Percentiles rank a stretch among this genome's conserved stretches.
Conservation (phyloP, 2,797 vertebrate genomes). For the Tokudaia tokunoshimensis region DNA sequence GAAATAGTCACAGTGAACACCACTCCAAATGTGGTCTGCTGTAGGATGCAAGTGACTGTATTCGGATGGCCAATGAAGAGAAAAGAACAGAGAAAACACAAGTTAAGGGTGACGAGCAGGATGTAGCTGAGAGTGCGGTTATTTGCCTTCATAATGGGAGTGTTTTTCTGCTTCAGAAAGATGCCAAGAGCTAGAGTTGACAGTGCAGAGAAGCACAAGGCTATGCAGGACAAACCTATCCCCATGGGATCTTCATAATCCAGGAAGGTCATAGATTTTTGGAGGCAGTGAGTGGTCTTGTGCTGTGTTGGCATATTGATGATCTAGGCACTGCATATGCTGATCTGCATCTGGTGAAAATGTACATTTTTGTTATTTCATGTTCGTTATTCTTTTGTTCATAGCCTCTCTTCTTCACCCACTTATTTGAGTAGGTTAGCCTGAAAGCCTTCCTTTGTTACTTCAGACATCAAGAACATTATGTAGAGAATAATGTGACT, state of each 20-base stretch:
- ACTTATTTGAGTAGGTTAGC: not conserved
- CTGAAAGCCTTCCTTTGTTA: not conserved
- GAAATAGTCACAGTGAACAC: slow-evolving; percentile 3
- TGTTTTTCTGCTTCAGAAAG: slow-evolving; percentile 21
- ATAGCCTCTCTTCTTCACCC: not conserved
- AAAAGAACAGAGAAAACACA: not conserved
- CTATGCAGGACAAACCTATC: not conserved
- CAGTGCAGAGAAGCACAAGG: not conserved
- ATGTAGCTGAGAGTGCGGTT: not conserved
- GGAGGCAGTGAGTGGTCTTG: not conserved
- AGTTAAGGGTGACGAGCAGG: not conserved
- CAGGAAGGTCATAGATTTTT: not conserved
- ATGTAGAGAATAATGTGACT: not conserved
- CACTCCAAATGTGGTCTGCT: not conserved
- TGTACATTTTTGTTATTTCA: not conserved
- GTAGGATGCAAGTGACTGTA: not conserved
- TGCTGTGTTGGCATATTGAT: not conserved
- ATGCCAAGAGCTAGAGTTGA: not conserved
- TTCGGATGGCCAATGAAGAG: not conserved
- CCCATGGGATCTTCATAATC: not conserved
- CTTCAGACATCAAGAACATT: not conserved
- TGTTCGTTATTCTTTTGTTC: not conserved
- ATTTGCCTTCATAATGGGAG: not conserved
- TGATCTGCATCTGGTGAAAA: not conserved
- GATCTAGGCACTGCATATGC: not conserved